phyloP scores from a whole-genome alignment of 2,888 invertebrate species.

The Diarsia mendica region DNA sequence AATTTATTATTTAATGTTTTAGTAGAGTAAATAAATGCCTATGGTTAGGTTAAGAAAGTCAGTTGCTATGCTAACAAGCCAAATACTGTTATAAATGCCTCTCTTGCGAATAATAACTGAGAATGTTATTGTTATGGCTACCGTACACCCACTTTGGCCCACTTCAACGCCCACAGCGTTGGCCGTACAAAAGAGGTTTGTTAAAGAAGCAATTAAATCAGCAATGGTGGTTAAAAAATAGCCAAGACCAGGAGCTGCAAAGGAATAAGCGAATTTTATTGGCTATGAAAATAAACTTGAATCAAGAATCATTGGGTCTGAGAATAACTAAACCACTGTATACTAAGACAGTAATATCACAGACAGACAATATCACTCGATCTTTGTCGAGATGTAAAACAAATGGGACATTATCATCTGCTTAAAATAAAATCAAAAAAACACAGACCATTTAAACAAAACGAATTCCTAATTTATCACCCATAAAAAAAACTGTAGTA shows the following conservation, averaged over 20 bases:
- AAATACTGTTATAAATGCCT: conserved; percentile 32
- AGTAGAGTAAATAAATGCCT: background rate
- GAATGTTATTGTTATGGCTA: conserved; percentile 53
- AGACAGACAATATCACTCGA: background rate
- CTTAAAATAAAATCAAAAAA: background rate
- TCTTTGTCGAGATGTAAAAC: background rate
- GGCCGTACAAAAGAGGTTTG: conserved; percentile 33
- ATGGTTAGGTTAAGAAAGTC: background rate
- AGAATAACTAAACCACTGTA: background rate
- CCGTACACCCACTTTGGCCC: conserved; percentile 45
- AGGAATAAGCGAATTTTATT: conserved; percentile 12
- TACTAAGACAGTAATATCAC: background rate
- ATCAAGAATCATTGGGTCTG: background rate
- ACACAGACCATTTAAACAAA: background rate
- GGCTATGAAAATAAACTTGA: background rate
- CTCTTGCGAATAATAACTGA: conserved; percentile 32
- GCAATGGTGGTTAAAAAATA: conserved; percentile 34
- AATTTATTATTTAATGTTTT: conserved; percentile 41
- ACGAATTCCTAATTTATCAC: conserved; percentile 16
- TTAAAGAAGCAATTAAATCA: conserved; percentile 50
- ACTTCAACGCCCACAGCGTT: conserved; percentile 47
- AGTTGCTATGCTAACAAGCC: conserved; percentile 35
- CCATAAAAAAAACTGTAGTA: conserved; percentile 33
- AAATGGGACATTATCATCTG: background rate
- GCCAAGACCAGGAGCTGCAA: conserved; percentile 33